Percentiles rank a stretch among this genome's conserved stretches.
phyloP scores from a whole-genome alignment of 2,113 vertebrate species.

The Acinonyx jubatus region DNA sequence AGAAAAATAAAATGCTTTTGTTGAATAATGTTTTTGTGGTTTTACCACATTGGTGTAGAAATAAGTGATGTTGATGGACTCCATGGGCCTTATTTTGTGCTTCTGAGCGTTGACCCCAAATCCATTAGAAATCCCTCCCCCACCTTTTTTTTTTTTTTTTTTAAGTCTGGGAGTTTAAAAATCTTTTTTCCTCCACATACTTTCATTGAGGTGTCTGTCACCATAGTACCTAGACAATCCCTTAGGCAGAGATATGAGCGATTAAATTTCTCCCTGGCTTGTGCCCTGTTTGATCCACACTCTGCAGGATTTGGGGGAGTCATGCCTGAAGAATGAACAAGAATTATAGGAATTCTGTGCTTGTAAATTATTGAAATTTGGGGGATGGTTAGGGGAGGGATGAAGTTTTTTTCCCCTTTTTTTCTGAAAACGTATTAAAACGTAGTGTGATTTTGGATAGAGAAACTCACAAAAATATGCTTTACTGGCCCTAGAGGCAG shows the following conservation, averaged over 20 bases:
- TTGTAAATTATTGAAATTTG: slow-evolving; percentile 60
- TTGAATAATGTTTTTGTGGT: not conserved
- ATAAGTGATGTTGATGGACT: not conserved
- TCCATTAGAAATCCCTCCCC: not conserved
- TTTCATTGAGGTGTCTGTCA: slow-evolving; percentile 78
- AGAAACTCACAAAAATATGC: not conserved
- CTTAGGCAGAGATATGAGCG: slow-evolving; percentile 61
- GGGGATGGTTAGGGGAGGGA: not conserved
- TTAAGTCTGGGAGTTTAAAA: slow-evolving; percentile 63
- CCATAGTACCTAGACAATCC: slow-evolving; percentile 79
- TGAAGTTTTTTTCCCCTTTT: not conserved
- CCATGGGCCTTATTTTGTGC: not conserved
- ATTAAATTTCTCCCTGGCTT: slow-evolving; percentile 71
- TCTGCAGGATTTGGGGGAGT: slow-evolving; percentile 52
- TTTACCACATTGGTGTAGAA: not conserved
- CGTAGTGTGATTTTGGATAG: not conserved
- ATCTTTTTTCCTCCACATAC: slow-evolving; percentile 60
- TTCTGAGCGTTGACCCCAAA: not conserved
- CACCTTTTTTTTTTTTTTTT: not conserved
- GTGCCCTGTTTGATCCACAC: slow-evolving; percentile 61
- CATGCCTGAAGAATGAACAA: slow-evolving; percentile 57
- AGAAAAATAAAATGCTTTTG: not conserved
- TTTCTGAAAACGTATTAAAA: slow-evolving; percentile 56
- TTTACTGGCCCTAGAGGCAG: not conserved
- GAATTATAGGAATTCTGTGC: slow-evolving; percentile 65